Conservation (phyloP, 2,113 vertebrate genomes). For the Athene cunicularia region DNA sequence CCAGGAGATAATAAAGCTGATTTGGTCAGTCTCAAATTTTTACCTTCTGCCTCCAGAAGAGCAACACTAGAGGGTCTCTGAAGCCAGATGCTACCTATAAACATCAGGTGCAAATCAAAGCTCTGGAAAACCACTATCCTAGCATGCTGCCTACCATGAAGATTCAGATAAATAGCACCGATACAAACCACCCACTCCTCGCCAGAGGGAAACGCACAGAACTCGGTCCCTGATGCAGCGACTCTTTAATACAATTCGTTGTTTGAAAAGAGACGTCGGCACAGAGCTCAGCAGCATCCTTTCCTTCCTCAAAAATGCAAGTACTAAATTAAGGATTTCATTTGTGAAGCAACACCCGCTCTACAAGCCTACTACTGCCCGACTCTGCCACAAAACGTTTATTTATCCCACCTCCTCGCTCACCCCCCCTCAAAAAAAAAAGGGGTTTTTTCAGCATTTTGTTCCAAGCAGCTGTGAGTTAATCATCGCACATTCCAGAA, state of each 20-base stretch:
- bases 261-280: background rate
- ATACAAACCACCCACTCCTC: background rate
- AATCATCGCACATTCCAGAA: background rate
- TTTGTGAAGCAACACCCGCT: rapidly evolving
- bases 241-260: rapidly evolving
- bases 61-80: background rate
- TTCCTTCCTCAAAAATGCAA: rapidly evolving
- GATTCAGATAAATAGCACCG: background rate
- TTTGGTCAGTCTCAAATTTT: background rate
- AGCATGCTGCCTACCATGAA: rapidly evolving
- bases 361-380: rapidly evolving
- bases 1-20: background rate
- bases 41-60: background rate
- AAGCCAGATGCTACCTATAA: background rate
- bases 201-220: background rate
- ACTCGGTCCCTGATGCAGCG: rapidly evolving
- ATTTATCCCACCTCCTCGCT: background rate
- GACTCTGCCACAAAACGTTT: rapidly evolving
- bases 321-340: rapidly evolving
- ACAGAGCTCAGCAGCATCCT: background rate
- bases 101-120: background rate
- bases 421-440: too few species aligned
- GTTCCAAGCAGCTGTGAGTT: background rate
- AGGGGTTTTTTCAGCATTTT: background rate
- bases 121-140: rapidly evolving